phyloP scores from a whole-genome alignment of 2,113 vertebrate genomes.

The Macquaria ambigua region DNA sequence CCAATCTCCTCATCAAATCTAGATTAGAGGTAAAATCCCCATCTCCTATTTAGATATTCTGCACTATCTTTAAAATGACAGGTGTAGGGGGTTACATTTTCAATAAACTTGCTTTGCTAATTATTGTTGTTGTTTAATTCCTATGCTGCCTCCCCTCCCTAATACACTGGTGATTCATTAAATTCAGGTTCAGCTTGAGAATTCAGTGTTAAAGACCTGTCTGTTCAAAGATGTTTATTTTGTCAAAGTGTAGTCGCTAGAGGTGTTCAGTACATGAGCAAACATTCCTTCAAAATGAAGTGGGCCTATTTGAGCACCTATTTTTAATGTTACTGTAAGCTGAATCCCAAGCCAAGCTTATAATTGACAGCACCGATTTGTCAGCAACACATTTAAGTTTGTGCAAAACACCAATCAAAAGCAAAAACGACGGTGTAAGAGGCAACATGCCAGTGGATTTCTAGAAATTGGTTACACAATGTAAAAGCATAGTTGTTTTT shows the following conservation, averaged over 20 bases:
- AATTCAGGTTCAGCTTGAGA: not conserved
- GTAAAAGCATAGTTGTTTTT: not conserved
- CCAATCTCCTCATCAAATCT: not conserved
- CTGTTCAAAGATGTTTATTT: no score
- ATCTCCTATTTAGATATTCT: not conserved
- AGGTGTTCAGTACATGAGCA: no score
- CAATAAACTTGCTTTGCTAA: no score
- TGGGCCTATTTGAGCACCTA: not conserved
- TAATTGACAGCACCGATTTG: not conserved
- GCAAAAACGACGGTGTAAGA: not conserved
- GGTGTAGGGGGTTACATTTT: not conserved
- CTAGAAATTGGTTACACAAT: not conserved
- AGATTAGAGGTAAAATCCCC: not conserved
- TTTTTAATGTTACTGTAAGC: not conserved
- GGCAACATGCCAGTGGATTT: not conserved
- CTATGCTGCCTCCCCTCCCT: no score
- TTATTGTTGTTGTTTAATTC: no score
- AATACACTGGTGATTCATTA: not conserved
- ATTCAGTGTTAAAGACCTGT: not conserved
- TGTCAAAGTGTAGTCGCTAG: no score
- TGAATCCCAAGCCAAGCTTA: not conserved
- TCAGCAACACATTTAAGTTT: slow-evolving; percentile 1
- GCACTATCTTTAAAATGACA: not conserved
- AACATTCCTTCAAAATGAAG: not conserved
- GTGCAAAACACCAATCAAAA: not conserved